Base-by-base conservation (phyloP, 2,888 invertebrate genomes). In the Lycia hirtaria region DNA sequence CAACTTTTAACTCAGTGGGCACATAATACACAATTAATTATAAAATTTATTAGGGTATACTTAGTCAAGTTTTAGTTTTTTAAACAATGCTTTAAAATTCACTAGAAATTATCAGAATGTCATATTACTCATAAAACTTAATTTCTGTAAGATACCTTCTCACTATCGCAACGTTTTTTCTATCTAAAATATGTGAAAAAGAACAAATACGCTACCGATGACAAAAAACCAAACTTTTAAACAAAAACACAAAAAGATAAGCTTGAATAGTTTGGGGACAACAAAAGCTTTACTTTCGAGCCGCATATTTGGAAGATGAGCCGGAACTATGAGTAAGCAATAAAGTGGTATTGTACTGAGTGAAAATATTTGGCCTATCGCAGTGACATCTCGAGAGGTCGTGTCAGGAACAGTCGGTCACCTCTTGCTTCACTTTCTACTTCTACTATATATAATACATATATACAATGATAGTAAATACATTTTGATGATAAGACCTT, bases 321-420 rank as follows among this genome's bases (percentile, higher is more conserved):
- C 51, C 53, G 56, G 62, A 62, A 62, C 63, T 56, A 54, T 62
- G 63, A 64, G 59, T 60, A 58, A 65, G 67, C 60, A 51, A 28
- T 55, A 43, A 32, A 20, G 43, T 15, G 32, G 58, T 49, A 53
- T 53, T 51, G 44, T 51, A 19, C 45, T 24, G 40, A 51, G 61
- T 62, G 61, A 63, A 63, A 65, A 59, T 58, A 59, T 62, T 58
- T 62, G 28, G 45, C 30, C 62, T 64, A 64, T 67, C 56, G 28
- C 32, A 52, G 63, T 54, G 64, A 67, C 64, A 69, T 65, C 58
- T 64, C 30, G 41, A 58, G 60, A 60, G 63, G 63, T 61, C 62
- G 54, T 54, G 61, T 61, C 61, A 33, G 40, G 33, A 62, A 44
- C 57, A 54, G 58, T 47, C 61, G 55, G 54, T 30, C 33, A 38